Evolutionary conservation across 2,888 invertebrate species (phyloP).

Genomic region (Glaucopsyche alexis): DNA sequence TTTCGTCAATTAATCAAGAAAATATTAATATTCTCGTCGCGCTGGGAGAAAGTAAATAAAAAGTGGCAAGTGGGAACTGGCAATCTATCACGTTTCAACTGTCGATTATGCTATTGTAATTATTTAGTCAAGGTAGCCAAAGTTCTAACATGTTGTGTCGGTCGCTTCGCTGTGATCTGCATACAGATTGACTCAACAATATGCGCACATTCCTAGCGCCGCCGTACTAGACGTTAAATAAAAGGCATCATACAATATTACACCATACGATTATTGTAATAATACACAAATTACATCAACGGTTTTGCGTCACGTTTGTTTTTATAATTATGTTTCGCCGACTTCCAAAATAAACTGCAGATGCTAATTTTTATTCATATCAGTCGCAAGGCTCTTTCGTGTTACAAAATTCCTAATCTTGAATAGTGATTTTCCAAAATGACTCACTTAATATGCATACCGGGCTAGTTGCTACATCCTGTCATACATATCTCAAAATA

Average conservation of each 20-base stretch:
- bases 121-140: slow-evolving; percentile 20
- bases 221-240: slow-evolving; percentile 26
- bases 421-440: too few species aligned
- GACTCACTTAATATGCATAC: too few species aligned
- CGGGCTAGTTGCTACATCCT: too few species aligned
- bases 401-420: too few species aligned
- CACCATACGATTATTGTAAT: background rate
- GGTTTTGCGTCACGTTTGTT: background rate
- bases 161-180: slow-evolving; percentile 62
- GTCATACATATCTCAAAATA: background rate
- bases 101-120: slow-evolving; percentile 6
- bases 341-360: slow-evolving; percentile 1
- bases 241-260: background rate
- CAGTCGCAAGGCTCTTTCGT: background rate
- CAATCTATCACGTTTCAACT: slow-evolving; percentile 20
- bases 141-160: slow-evolving; percentile 45
- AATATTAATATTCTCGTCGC: slow-evolving; percentile 21
- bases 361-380: background rate
- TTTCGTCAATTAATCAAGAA: slow-evolving; percentile 24
- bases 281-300: background rate
- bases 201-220: slow-evolving; percentile 61
- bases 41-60: slow-evolving; percentile 18
- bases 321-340: background rate
- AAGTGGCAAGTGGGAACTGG: slow-evolving; percentile 8
- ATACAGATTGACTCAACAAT: slow-evolving; percentile 67